These are phyloP conservation scores for Fragum sueziense DNA, from an alignment of 2,888 invertebrate species.

Conservation along the genomic window DNA sequence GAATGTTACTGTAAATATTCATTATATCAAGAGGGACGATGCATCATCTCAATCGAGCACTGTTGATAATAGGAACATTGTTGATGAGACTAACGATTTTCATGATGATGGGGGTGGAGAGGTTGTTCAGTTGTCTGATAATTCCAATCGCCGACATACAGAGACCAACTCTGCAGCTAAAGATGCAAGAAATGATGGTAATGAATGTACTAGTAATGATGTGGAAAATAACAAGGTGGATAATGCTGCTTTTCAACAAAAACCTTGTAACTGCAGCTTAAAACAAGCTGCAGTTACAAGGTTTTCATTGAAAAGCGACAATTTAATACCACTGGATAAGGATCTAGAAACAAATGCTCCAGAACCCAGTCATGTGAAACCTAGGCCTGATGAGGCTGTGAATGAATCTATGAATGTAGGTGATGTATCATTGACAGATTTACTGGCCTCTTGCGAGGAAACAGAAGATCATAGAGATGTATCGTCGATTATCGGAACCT, in stretches of 20 bases:
- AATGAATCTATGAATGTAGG: conserved; percentile 6
- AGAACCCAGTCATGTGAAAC: neutral
- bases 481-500: conserved; percentile 5
- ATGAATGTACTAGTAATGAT: too few relatives aligned
- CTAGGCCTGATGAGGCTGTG: neutral
- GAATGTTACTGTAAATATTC: conserved; percentile 14
- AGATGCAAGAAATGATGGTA: neutral
- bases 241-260: too few relatives aligned
- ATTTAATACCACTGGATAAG: neutral
- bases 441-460: conserved; percentile 60
- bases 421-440: conserved; percentile 60
- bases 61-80: neutral
- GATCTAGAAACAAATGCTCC: neutral
- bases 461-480: conserved; percentile 18
- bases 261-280: too few relatives aligned
- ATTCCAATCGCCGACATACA: neutral
- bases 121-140: neutral
- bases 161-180: too few relatives aligned
- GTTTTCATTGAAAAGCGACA: neutral
- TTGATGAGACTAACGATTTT: neutral
- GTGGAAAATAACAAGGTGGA: neutral
- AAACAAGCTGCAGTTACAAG: neutral
- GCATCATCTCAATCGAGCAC: neutral
- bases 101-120: neutral
- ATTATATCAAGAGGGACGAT: conserved; percentile 9